Base-by-base conservation (phyloP, 1,140 invertebrate species). In the Drosophila ercepeae region DNA sequence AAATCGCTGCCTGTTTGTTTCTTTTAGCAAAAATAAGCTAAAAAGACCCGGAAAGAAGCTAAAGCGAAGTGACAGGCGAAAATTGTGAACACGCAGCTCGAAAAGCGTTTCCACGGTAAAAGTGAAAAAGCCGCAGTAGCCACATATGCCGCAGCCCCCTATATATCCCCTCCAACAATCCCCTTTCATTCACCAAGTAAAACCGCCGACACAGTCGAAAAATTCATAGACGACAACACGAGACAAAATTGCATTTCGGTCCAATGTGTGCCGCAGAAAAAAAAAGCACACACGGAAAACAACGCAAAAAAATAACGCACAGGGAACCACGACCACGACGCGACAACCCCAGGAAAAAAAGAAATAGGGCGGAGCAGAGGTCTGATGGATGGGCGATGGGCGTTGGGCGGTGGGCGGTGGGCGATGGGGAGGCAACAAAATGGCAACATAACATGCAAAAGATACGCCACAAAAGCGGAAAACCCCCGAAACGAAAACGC, bases 111-210 rank as follows among this genome's bases (percentile, higher is more conserved):
- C 64, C 60, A 75, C 70, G 82, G 82, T 78, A 88, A 88, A 88
- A 88, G 82, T 88, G 82, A 88, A 88, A 88, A 88, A 88, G 82
- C 82, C 82, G 78, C 82, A 88, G 61, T 68, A 71, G 82, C 82
- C 82, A 73, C 82, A 88, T 88, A 74, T 70, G 83, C 70, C 83
- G 32, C 27, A 39, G 23, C 11, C 13, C 4, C 44, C 21, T 21
- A 32, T 1, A 32, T 18, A 8, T 41, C 14, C 23, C 34, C 16
- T 16, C n/a, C n/a, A n/a, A n/a, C n/a, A n/a, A n/a, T n/a, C n/a
- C 0, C 21, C 21, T 14, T 42, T 16, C 23, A 25, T 34, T 44
- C 39, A 4, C 53, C 25, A 32, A 58, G 45, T 45, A 55, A 77
- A 78, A 68, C 73, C 65, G 64, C 63, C 55, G 78, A 72, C 74